Evolutionary conservation across 2,113 vertebrate genomes (phyloP), one percentile per base, ranked within the genome.

Genomic region (Machaerirhynchus nigripectus): DNA sequence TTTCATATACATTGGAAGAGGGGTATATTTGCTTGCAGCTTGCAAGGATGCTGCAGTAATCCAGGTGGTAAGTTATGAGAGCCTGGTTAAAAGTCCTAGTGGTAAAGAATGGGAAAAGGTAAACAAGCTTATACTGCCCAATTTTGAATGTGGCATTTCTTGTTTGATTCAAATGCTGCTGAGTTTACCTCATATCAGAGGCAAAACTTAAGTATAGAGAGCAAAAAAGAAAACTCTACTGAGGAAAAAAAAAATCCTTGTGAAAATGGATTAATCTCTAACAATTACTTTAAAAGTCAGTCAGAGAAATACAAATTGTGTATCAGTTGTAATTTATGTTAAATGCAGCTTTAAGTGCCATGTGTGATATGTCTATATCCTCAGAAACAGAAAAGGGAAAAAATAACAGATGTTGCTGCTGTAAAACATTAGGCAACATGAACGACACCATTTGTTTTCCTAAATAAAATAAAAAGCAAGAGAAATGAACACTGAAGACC

Each of bases 331-430:
- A 93, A 95, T 86, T 96, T 86, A 77, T 81, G 68, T 87, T 92
- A 93, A 93, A 93, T 57, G 76, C 68, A 86, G 76, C 64, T 84
- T 4, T 64, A 87, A 79, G n/a, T 84, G 86, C 39, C 31, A 49
- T 56, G 84, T 71, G 70, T 60, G 81, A 89, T 89, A 56, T 39
- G 64, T 39, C 80, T 89, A 35, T 42, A 84, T 68, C 28, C 79
- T 87, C 71, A 92, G 69, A 93, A 96, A 90, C 31, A 88, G 76
- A 74, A 59, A 86, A 77, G 15, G 56, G 64, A 71, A 80, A 90
- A 86, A 67, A 49, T 11, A 94, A 89, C 88, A 94, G 78, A 96
- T 95, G 92, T 40, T 87, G 37, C 57, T 88, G 63, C 76, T 94
- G 52, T 86, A 93, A 93, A 94, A 86, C 71, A 94, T 90, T 81